Base-by-base conservation (phyloP, 2,888 invertebrate genomes). In the Eucera pruinosa region DNA sequence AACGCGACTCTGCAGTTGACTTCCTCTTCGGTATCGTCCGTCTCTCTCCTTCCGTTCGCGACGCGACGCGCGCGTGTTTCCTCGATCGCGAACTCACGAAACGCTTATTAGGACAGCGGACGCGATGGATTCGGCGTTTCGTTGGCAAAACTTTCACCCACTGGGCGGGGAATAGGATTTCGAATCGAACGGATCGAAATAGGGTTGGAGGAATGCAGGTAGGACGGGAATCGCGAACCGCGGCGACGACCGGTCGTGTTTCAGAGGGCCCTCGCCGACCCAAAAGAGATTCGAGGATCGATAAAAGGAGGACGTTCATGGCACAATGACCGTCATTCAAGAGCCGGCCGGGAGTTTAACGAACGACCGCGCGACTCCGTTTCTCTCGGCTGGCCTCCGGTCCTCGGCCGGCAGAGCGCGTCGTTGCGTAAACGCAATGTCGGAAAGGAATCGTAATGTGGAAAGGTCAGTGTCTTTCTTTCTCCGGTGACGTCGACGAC, bases 391-490 rank as follows among this genome's bases (percentile, higher is more conserved):
- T 45, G 30, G 45, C 48, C 54, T 25, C 66, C 47, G 45, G 47
- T 60, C 39, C 43, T 45, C 64, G 50, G 61, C 23, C 66, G 43
- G 43, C 58, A 55, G 72, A 69, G 73, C 50, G 81, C 77, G 73
- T 55, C 81, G 82, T 85, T 85, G 85, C 84, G 85, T 85, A 84
- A 85, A 85, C 82, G 79, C 80, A 75, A 75, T 82, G 77, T 81
- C 71, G 74, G 83, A 58, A 60, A 65, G 65, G 75, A 79, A 82
- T 84, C 84, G 84, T 79, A 81, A 83, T 66, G 82, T 87, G 84
- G 88, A 88, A 82, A 88, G 88, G 88, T 88, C 88, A 88, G 88
- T 88, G 88, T 85, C 86, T 85, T 76, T 84, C 76, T 83, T 79
- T 78, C 81, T 74, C 66, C 69, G 62, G 60, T 80, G 77, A 70